Base-by-base conservation (phyloP, 1,140 invertebrate species). In the Drosophila melanogaster region DNA sequence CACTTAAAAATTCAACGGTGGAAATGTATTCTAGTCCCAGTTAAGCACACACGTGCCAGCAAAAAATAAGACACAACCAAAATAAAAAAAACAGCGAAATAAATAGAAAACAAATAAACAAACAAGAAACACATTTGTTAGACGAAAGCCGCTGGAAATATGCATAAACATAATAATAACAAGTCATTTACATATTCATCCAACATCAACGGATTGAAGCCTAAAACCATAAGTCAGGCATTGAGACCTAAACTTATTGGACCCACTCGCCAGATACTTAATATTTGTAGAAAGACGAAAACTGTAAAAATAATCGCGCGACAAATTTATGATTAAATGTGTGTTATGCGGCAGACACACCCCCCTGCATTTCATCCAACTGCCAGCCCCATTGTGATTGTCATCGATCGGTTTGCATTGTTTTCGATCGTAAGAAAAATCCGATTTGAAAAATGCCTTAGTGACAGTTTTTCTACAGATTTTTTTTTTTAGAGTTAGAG, bases 101-200 rank as follows among this genome's bases (percentile, higher is more conserved):
- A 76, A 49, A 22, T 35, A 56, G 37, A 77, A 37, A 72, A 72
- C 47, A 67, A 76, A 75, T 66, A 76, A 76, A 73, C 70, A 74
- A 72, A 72, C 56, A 72, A 54, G 65, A 71, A 62, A 47, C 57
- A 47, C 70, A 77, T 61, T 57, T 57, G 53, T 71, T 70, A 71
- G 65, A 71, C 67, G 51, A 71, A 71, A 70, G 67, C 65, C 53
- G 65, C 41, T 70, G 70, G 56, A 81, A 67, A 72, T 86, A 83
- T 83, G 71, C 83, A 89, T 87, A 86, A 87, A 81, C 78, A 86
- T 89, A 89, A 87, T 87, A 87, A 87, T 87, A 87, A 79, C 85
- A 77, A 60, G 81, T 79, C 73, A 87, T 87, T 87, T 87, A 70
- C 84, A 87, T 87, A 87, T 87, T 87, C 71, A 80, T 77, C 81